phyloP scores from a whole-genome alignment of 2,797 vertebrate genomes.

The Sebastiscus albofasciatus region DNA sequence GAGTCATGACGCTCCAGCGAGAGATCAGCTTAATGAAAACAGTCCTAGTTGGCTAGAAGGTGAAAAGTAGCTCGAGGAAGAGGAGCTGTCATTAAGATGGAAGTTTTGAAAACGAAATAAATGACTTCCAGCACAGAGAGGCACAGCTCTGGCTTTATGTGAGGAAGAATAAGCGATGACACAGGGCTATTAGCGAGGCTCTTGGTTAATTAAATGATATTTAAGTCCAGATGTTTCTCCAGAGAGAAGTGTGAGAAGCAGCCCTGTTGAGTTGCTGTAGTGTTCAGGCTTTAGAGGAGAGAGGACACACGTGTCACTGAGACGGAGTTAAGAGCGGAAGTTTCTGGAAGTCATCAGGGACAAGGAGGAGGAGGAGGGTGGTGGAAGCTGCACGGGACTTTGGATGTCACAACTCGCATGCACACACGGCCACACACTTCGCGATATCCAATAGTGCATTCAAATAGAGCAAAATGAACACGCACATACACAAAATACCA shows the following conservation, averaged over 20 bases:
- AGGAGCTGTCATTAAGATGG: background rate
- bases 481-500: background rate
- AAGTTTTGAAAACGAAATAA: background rate
- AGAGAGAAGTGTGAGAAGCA: conserved; percentile 6
- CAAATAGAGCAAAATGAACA: background rate
- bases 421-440: background rate
- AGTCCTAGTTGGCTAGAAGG: background rate
- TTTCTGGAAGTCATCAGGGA: conserved; percentile 76
- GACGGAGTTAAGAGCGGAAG: conserved; percentile 55
- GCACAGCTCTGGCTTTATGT: background rate
- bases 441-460: background rate
- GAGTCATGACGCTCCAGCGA: conserved; percentile 12
- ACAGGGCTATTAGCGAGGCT: background rate
- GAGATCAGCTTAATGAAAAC: background rate
- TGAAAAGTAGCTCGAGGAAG: background rate
- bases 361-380: background rate
- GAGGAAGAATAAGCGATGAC: background rate
- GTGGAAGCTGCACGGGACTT: conserved; percentile 40
- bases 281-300: conserved; percentile 12
- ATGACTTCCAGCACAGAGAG: background rate
- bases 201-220: background rate
- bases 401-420: conserved; percentile 27
- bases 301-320: conserved; percentile 61
- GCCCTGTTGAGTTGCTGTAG: background rate
- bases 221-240: conserved; percentile 28